phyloP scores from a whole-genome alignment of 1,140 invertebrate species.

The Drosophila sucinea region DNA sequence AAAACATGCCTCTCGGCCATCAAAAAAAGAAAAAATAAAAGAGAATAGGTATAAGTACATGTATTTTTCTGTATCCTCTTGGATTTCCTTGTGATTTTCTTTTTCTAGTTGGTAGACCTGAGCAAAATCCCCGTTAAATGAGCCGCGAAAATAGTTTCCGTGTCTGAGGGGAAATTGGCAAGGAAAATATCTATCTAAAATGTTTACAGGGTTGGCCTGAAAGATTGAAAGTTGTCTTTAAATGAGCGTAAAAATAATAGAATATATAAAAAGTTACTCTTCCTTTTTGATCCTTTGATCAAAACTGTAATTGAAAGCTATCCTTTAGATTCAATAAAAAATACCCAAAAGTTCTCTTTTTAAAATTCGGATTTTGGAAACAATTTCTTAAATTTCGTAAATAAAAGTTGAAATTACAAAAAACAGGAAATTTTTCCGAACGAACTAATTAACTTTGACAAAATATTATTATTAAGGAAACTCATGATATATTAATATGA shows the following conservation, averaged over 20 bases:
- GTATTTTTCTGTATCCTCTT: conserved; percentile 43
- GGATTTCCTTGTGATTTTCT: conserved; percentile 30
- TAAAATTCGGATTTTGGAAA: too few relatives aligned
- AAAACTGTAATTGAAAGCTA: too few relatives aligned
- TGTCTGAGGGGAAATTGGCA: conserved; percentile 62
- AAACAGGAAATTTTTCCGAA: too few relatives aligned
- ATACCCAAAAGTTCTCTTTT: too few relatives aligned
- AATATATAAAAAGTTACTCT: not conserved
- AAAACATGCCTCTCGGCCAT: conserved; percentile 56
- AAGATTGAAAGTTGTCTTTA: conserved; percentile 13
- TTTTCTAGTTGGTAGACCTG: conserved; percentile 18
- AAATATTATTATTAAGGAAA: too few relatives aligned
- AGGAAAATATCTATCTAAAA: conserved; percentile 39
- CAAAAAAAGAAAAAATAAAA: conserved; percentile 50
- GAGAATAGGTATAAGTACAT: conserved; percentile 23
- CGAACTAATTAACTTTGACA: too few relatives aligned
- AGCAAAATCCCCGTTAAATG: conserved; percentile 69
- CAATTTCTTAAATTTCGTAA: too few relatives aligned
- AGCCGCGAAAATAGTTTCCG: conserved; percentile 81
- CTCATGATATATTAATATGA: too few relatives aligned
- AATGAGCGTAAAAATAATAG: not conserved
- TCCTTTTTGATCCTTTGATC: too few relatives aligned
- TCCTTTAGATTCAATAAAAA: too few relatives aligned
- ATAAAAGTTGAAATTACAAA: too few relatives aligned
- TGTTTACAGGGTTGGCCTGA: conserved; percentile 23